These are phyloP conservation scores for Tricholauxania praeusta DNA, from an alignment of 2,888 invertebrate genomes.

Conservation along the genomic window DNA sequence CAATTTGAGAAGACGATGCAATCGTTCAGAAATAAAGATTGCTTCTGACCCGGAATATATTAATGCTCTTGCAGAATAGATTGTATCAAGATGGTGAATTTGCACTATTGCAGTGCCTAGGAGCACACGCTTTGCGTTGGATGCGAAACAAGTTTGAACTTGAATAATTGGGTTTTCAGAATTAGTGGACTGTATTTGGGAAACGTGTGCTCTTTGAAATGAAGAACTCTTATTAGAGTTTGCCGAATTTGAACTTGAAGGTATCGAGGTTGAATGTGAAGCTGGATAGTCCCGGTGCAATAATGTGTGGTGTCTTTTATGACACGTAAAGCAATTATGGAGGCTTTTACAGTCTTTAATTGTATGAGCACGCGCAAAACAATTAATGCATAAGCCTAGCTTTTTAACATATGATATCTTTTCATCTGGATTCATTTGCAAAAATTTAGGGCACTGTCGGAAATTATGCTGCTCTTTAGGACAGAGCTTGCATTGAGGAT, in stretches of 20 bases:
- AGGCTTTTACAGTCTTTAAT: background rate
- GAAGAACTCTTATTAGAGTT: too few species aligned
- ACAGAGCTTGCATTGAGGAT: slow-evolving; percentile 2
- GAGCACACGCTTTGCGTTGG: background rate
- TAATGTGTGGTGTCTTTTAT: background rate
- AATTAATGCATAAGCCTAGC: slow-evolving; percentile 7
- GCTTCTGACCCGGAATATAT: slow-evolving; percentile 3
- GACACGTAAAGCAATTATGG: background rate
- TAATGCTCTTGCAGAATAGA: background rate
- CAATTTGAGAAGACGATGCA: background rate
- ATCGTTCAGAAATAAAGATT: background rate
- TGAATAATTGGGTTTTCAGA: background rate
- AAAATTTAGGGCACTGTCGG: background rate
- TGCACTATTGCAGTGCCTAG: background rate
- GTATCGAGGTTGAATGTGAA: background rate
- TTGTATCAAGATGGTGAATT: background rate
- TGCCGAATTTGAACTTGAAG: slow-evolving; percentile 5
- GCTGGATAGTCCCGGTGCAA: background rate
- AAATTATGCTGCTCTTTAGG: background rate
- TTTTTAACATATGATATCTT: background rate
- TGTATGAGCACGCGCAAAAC: slow-evolving; percentile 4
- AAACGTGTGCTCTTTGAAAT: too few species aligned
- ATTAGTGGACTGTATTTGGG: slow-evolving; percentile 2
- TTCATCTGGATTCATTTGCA: background rate
- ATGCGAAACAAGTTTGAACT: background rate